These are phyloP conservation scores for Ditula angustiorana DNA, from an alignment of 2,888 invertebrate genomes.

Conservation along the genomic window DNA sequence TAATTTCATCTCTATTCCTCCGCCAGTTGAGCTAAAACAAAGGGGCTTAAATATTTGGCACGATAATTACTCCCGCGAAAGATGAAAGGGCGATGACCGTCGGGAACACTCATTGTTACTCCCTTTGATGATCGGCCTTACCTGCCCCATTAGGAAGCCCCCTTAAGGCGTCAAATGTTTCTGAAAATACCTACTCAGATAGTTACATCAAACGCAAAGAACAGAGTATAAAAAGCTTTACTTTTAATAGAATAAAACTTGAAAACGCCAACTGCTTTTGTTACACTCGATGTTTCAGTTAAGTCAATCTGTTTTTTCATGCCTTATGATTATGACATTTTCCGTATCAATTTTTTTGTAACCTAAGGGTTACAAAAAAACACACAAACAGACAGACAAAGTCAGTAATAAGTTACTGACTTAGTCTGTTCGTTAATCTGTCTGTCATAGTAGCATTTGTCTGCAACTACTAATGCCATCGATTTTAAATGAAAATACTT, in stretches of 20 bases:
- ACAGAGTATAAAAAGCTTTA: not conserved
- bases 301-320: too few relatives aligned
- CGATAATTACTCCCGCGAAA: conserved; percentile 53
- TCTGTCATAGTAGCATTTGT: too few relatives aligned
- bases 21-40: conserved; percentile 21
- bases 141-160: conserved; percentile 50
- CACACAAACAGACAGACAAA: too few relatives aligned
- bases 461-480: too few relatives aligned
- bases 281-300: too few relatives aligned
- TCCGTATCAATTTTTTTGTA: too few relatives aligned
- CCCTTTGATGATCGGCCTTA: conserved; percentile 64
- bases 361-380: too few relatives aligned
- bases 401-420: too few relatives aligned
- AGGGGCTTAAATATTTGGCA: conserved; percentile 61
- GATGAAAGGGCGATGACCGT: conserved; percentile 72
- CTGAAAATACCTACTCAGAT: conserved; percentile 11
- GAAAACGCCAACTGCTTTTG: too few relatives aligned
- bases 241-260: not conserved
- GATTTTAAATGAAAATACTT: too few relatives aligned
- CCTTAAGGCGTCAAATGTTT: conserved; percentile 32
- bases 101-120: conserved; percentile 66
- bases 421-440: too few relatives aligned
- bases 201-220: not conserved
- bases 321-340: too few relatives aligned
- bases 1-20: conserved; percentile 36